Evolutionary conservation across 2,113 vertebrate genomes (phyloP).

Genomic region (Toxotes chatareus): DNA sequence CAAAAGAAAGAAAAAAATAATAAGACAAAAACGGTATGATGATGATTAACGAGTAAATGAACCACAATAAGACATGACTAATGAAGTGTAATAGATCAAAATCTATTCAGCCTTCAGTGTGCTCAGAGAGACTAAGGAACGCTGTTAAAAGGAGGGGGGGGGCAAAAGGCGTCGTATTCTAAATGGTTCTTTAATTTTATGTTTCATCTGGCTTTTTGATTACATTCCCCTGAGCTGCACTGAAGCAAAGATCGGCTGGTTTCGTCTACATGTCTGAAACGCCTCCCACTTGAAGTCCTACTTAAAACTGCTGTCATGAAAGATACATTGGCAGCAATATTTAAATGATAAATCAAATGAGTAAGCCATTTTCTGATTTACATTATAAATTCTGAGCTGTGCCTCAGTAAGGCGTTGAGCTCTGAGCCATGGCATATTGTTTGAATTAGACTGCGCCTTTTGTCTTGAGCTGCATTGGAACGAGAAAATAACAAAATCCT

Average conservation of each 20-base stretch:
- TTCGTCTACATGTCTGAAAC: conserved; percentile 27
- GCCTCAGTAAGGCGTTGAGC: conserved; percentile 34
- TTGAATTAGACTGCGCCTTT: conserved; percentile 63
- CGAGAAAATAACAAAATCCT: conserved; percentile 42
- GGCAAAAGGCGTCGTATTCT: conserved; percentile 38
- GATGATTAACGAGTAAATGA: conserved; percentile 75
- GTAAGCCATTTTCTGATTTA: conserved; percentile 55
- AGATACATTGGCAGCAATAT: conserved; percentile 41
- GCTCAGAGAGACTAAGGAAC: conserved; percentile 36
- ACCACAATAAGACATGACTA: conserved; percentile 67
- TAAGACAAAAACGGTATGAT: conserved; percentile 69
- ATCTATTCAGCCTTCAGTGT: conserved; percentile 49
- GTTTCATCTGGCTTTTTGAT: conserved; percentile 50
- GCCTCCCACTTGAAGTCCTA: conserved; percentile 22
- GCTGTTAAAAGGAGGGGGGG: conserved; percentile 20
- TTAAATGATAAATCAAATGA: conserved; percentile 66
- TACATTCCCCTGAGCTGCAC: conserved; percentile 23
- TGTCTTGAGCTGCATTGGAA: conserved; percentile 49
- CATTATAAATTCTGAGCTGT: conserved; percentile 47
- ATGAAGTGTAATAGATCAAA: conserved; percentile 70
- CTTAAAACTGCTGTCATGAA: conserved; percentile 52
- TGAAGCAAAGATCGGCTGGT: conserved; percentile 47
- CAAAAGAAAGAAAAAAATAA: conserved; percentile 66
- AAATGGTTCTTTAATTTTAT: conserved; percentile 57
- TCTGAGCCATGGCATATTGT: conserved; percentile 50